Percentiles rank a stretch among this genome's conserved stretches.
phyloP scores from a whole-genome alignment of 2,888 invertebrate genomes.

The Hartigia nigra region DNA sequence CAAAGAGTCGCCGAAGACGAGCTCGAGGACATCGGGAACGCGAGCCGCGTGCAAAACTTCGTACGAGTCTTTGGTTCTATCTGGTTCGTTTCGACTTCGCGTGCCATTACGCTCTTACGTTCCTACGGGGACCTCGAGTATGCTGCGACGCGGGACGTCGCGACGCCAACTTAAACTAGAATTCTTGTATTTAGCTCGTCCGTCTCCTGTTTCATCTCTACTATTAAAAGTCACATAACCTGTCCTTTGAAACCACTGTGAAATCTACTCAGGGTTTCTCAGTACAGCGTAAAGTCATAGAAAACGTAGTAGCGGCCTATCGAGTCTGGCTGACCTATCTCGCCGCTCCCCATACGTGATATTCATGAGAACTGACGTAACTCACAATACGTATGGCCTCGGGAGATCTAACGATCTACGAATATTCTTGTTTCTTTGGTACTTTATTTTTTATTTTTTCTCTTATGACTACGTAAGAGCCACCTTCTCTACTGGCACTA shows the following conservation, averaged over 20 bases:
- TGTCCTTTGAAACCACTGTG: neutral
- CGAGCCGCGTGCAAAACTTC: neutral
- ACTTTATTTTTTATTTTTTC: neutral
- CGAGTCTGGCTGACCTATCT: neutral
- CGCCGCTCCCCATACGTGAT: neutral
- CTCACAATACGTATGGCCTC: constrained; percentile 1
- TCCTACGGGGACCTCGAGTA: neutral
- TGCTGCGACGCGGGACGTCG: neutral
- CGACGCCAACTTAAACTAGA: neutral
- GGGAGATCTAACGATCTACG: constrained; percentile 4
- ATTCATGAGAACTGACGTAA: constrained; percentile 5
- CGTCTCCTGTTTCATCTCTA: neutral
- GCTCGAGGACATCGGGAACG: neutral
- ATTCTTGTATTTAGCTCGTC: neutral
- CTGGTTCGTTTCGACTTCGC: neutral
- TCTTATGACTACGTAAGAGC: neutral
- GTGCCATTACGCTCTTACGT: neutral
- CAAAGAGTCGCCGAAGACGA: neutral
- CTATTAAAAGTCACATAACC: neutral
- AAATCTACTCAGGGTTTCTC: neutral
- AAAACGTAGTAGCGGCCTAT: neutral
- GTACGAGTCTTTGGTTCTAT: neutral
- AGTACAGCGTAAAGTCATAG: neutral
- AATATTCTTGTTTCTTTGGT: neutral
- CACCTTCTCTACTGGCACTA: neutral